Evolutionary conservation across 2,113 vertebrate species (phyloP).

Genomic region (Sinocyclocheilus maitianheensis): DNA sequence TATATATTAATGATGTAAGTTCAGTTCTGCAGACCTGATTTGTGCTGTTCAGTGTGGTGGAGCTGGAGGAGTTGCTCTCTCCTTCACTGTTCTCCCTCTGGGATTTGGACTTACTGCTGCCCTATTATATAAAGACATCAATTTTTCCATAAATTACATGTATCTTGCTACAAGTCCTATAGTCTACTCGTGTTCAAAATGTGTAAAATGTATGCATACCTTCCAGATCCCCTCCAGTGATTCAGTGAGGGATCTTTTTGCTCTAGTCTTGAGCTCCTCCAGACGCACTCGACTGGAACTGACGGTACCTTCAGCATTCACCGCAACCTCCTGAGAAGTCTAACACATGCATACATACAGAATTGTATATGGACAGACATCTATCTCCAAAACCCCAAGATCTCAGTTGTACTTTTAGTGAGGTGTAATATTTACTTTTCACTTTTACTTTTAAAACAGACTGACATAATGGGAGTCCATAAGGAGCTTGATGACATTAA

Average conservation of each 20-base stretch:
- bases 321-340: conserved; percentile 69
- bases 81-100: conserved; percentile 76
- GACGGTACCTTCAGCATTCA: conserved; percentile 73
- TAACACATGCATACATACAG: conserved; percentile 26
- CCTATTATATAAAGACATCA: conserved; percentile 69
- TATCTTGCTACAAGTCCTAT: background rate
- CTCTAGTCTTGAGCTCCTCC: conserved; percentile 88
- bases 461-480: background rate
- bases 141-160: background rate
- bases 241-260: conserved; percentile 90
- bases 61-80: conserved; percentile 73
- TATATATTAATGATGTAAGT: background rate
- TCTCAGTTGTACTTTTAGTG: background rate
- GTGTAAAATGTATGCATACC: conserved; percentile 57
- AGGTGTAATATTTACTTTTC: background rate
- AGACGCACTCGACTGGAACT: conserved; percentile 84
- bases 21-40: conserved; percentile 70
- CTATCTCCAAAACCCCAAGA: background rate
- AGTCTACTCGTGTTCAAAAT: background rate
- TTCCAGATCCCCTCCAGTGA: conserved; percentile 91
- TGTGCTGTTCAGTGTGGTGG: conserved; percentile 68
- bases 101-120: conserved; percentile 79
- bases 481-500: background rate
- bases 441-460: background rate
- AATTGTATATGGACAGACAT: background rate